Percentiles rank a stretch among this genome's conserved stretches.
Conservation (phyloP, 2,888 invertebrate genomes). For the Ceratothoa steindachneri region DNA sequence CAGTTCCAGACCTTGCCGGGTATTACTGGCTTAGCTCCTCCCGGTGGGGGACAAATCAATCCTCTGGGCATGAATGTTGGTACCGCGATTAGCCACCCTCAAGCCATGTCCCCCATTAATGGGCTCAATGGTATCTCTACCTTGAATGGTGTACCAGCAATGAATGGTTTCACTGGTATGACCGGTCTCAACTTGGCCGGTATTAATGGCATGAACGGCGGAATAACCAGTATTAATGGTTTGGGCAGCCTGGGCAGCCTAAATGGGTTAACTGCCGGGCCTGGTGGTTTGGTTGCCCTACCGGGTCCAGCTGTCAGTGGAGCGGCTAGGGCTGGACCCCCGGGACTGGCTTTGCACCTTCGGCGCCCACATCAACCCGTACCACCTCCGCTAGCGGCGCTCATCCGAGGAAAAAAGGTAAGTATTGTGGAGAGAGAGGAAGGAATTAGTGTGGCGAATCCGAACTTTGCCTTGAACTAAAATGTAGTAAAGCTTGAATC, state of each 20-base stretch:
- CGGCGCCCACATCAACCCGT: constrained; percentile 7
- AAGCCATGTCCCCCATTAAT: constrained; percentile 13
- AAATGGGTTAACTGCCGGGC: constrained; percentile 15
- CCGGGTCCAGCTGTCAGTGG: background rate
- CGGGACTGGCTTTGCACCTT: background rate
- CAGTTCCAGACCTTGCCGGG: constrained; percentile 34
- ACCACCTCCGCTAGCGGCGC: background rate
- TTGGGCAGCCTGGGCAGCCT: constrained; percentile 1
- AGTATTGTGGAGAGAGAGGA: too few species aligned
- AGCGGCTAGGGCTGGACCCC: background rate
- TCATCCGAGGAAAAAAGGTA: constrained; percentile 9
- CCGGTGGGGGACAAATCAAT: constrained; percentile 7
- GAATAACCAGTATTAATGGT: constrained; percentile 15
- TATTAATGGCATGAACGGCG: constrained; percentile 27
- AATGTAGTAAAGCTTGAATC: too few species aligned
- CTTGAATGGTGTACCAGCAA: background rate
- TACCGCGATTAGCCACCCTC: background rate
- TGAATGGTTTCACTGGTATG: constrained; percentile 14
- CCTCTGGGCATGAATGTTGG: background rate
- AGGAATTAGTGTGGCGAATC: too few species aligned
- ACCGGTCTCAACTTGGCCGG: constrained; percentile 14
- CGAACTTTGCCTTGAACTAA: too few species aligned
- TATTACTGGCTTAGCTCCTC: constrained; percentile 9
- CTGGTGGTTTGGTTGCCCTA: background rate
- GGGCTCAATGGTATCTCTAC: constrained; percentile 18